Conservation (phyloP, 2,888 invertebrate genomes). For the Nephrocerus scutellatus region DNA sequence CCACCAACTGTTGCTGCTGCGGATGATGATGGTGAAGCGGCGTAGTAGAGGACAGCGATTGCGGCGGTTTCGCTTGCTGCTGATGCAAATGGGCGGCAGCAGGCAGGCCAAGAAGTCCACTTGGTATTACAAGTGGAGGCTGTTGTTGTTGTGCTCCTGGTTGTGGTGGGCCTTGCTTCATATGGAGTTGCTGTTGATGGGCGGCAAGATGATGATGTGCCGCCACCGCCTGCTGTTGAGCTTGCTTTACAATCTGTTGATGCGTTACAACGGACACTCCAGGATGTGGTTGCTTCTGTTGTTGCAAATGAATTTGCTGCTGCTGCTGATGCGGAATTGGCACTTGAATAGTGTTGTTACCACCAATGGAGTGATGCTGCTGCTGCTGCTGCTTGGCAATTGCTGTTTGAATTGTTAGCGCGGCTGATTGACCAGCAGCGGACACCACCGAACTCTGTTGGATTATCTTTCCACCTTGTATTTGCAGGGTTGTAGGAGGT, state of each 20-base stretch:
- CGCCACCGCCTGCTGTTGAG: slow-evolving; percentile 11
- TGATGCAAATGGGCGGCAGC: slow-evolving; percentile 35
- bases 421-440: slow-evolving; percentile 16
- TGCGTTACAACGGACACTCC: slow-evolving; percentile 29
- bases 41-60: slow-evolving; percentile 37
- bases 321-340: slow-evolving; percentile 21
- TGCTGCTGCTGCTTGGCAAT: slow-evolving; percentile 14
- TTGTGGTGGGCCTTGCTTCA: slow-evolving; percentile 17
- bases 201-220: no score
- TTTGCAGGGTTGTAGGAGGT: slow-evolving; percentile 19
- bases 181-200: slow-evolving; percentile 19
- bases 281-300: slow-evolving; percentile 18
- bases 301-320: slow-evolving; percentile 15
- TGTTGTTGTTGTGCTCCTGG: slow-evolving; percentile 18
- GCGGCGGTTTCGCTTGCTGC: slow-evolving; percentile 35
- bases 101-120: slow-evolving; percentile 37
- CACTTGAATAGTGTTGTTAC: slow-evolving; percentile 21
- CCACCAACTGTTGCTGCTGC: slow-evolving; percentile 22
- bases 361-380: slow-evolving; percentile 19
- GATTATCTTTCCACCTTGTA: slow-evolving; percentile 13
- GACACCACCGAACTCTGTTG: slow-evolving; percentile 16
- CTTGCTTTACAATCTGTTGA: slow-evolving; percentile 26
- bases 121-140: slow-evolving; percentile 33
- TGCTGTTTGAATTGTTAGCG: slow-evolving; percentile 9
- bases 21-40: slow-evolving; percentile 29